phyloP scores from a whole-genome alignment of 1,140 invertebrate species.

The Drosophila biarmipes region DNA sequence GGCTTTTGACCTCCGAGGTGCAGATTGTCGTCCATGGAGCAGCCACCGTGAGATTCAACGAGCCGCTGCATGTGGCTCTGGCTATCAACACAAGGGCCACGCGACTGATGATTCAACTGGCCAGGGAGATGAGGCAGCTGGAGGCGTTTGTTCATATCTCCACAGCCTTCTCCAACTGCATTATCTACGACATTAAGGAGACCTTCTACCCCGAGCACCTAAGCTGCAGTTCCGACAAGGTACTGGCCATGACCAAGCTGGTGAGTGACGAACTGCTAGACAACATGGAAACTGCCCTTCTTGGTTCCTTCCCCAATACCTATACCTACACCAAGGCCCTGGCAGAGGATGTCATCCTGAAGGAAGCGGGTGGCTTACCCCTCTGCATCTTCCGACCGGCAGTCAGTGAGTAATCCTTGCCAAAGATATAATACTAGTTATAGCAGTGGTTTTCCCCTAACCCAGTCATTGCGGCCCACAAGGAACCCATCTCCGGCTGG shows the following conservation, averaged over 20 bases:
- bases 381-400: conserved; percentile 89
- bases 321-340: conserved; percentile 93
- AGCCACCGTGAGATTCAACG: conserved; percentile 93
- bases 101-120: conserved; percentile 85
- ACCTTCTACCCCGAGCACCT: conserved; percentile 89
- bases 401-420: conserved; percentile 86
- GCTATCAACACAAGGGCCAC: conserved; percentile 87
- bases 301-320: conserved; percentile 91
- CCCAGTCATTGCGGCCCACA: conserved; percentile 91
- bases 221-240: conserved; percentile 87
- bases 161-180: conserved; percentile 90
- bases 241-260: conserved; percentile 85
- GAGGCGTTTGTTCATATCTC: conserved; percentile 89
- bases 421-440: neutral
- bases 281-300: conserved; percentile 87
- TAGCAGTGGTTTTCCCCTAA: neutral
- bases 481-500: conserved; percentile 90
- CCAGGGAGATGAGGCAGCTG: conserved; percentile 88
- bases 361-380: conserved; percentile 88
- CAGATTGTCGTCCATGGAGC: conserved; percentile 93
- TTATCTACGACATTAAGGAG: conserved; percentile 87
- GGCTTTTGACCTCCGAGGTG: conserved; percentile 81
- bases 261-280: conserved; percentile 87
- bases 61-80: conserved; percentile 88
- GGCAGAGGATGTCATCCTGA: conserved; percentile 89